Conservation (phyloP, 1,140 invertebrate genomes). For the Zaprionus inermis region DNA sequence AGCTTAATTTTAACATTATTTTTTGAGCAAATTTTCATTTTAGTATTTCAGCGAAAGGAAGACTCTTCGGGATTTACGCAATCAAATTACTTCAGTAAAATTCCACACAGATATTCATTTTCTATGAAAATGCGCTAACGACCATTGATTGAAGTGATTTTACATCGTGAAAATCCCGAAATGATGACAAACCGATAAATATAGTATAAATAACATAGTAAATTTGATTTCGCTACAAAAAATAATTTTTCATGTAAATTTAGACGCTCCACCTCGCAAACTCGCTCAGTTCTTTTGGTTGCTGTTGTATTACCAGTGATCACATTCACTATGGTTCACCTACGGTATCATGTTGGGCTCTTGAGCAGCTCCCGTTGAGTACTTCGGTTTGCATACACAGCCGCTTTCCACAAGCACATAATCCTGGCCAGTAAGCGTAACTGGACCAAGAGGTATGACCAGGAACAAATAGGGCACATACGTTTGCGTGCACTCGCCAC, state of each 20-base stretch:
- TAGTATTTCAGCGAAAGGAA: conserved; percentile 60
- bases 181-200: conserved; percentile 45
- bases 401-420: conserved; percentile 96
- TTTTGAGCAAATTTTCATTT: conserved; percentile 77
- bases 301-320: conserved; percentile 51
- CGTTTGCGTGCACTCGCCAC: conserved; percentile 95
- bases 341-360: conserved; percentile 85
- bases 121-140: neutral
- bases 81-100: conserved; percentile 1
- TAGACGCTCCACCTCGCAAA: conserved; percentile 62
- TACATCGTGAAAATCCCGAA: conserved; percentile 12
- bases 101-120: neutral
- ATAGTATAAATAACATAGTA: conserved; percentile 74
- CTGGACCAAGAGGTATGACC: conserved; percentile 94
- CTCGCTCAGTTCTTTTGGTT: conserved; percentile 82
- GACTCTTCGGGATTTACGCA: conserved; percentile 16
- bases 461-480: conserved; percentile 96
- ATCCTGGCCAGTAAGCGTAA: conserved; percentile 95
- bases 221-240: conserved; percentile 82
- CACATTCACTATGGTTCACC: conserved; percentile 22
- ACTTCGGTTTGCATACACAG: conserved; percentile 94
- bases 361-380: conserved; percentile 85
- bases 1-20: conserved; percentile 73
- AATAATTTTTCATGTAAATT: conserved; percentile 74
- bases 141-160: neutral